Conservation (phyloP, 2,888 invertebrate species). For the Archips crataeganus region DNA sequence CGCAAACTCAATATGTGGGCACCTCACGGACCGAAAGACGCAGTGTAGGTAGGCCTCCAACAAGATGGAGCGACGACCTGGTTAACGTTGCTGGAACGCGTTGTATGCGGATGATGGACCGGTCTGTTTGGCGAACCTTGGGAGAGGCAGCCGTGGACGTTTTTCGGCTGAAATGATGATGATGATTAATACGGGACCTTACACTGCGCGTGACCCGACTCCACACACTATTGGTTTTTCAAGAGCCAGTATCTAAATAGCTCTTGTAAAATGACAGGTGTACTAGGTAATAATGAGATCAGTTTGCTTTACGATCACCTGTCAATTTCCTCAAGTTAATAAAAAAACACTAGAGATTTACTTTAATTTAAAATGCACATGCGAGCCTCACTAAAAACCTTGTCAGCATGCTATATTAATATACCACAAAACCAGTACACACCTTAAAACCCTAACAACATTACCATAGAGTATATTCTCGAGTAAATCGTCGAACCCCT, state of each 20-base stretch:
- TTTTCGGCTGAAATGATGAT: too few species aligned
- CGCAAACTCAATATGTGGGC: too few species aligned
- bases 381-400: slow-evolving; percentile 1
- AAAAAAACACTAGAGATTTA: not conserved
- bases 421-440: not conserved
- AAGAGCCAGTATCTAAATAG: not conserved
- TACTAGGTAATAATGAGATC: not conserved
- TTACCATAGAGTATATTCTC: not conserved
- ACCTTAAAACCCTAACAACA: not conserved
- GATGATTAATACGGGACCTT: too few species aligned
- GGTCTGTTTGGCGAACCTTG: too few species aligned
- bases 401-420: not conserved
- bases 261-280: slow-evolving; percentile 1
- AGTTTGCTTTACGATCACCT: not conserved
- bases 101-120: too few species aligned
- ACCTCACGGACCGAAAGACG: too few species aligned
- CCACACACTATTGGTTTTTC: not conserved
- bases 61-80: too few species aligned
- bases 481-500: not conserved
- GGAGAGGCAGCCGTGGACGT: too few species aligned
- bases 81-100: too few species aligned
- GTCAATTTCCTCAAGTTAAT: not conserved
- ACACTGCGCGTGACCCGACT: too few species aligned
- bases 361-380: not conserved
- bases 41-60: too few species aligned